phyloP scores from a whole-genome alignment of 2,888 invertebrate species.

The Mellilla xanthometata region DNA sequence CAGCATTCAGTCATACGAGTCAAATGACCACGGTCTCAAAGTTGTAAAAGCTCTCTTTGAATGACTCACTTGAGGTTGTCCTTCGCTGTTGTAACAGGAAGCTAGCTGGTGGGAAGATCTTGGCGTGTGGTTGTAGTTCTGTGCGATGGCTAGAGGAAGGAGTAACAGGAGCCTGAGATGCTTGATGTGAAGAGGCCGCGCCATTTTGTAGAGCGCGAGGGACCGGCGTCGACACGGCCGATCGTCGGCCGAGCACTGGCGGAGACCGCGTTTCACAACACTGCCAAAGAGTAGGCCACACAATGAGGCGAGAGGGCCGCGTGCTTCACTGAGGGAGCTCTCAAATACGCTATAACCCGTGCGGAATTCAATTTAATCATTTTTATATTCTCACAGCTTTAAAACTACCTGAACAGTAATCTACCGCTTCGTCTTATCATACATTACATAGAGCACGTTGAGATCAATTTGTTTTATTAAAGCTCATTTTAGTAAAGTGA shows the following conservation, averaged over 20 bases:
- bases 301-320: not conserved
- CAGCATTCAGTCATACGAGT: conserved; percentile 38
- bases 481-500: too few species aligned
- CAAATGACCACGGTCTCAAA: conserved; percentile 47
- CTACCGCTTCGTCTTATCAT: too few species aligned
- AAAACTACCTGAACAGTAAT: too few species aligned
- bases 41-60: conserved; percentile 38
- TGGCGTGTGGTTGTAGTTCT: conserved; percentile 63
- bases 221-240: conserved; percentile 59
- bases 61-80: conserved; percentile 66
- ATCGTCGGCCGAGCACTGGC: conserved; percentile 71
- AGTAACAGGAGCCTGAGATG: conserved; percentile 52
- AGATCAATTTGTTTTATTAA: too few species aligned
- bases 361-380: too few species aligned
- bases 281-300: conserved; percentile 53
- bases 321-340: conserved; percentile 17
- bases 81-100: conserved; percentile 67
- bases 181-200: conserved; percentile 54
- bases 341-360: not conserved
- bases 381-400: too few species aligned
- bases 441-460: too few species aligned
- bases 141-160: conserved; percentile 48
- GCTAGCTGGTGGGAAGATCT: conserved; percentile 64
- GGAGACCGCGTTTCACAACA: conserved; percentile 68
- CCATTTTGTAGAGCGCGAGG: conserved; percentile 65